Percentiles rank a stretch among this genome's conserved stretches.
Evolutionary conservation across 2,888 invertebrate species (phyloP).

Genomic region (Drosophila rellima): DNA sequence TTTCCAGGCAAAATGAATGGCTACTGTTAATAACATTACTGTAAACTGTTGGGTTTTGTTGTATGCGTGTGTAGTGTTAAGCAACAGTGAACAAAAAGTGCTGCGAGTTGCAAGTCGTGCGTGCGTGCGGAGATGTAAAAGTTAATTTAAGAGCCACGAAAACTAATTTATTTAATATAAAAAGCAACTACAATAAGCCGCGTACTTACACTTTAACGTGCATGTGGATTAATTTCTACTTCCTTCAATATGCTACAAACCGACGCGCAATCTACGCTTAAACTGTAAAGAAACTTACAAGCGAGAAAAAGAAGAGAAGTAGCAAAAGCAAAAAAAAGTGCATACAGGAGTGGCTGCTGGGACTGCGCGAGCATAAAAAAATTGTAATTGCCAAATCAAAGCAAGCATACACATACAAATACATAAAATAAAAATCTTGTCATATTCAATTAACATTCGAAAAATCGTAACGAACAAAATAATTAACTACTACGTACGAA

Average conservation of each 20-base stretch:
- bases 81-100: constrained; percentile 51
- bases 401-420: constrained; percentile 35
- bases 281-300: constrained; percentile 35
- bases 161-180: constrained; percentile 61
- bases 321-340: constrained; percentile 61
- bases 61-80: constrained; percentile 27
- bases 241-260: constrained; percentile 43
- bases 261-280: constrained; percentile 42
- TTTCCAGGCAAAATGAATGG: constrained; percentile 1
- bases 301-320: constrained; percentile 43
- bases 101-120: constrained; percentile 55
- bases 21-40: constrained; percentile 11
- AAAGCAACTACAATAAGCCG: constrained; percentile 35
- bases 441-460: constrained; percentile 43
- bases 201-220: constrained; percentile 28
- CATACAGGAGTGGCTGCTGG: constrained; percentile 71
- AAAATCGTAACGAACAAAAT: constrained; percentile 43
- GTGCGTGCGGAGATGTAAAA: constrained; percentile 44
- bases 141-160: constrained; percentile 58
- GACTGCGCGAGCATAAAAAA: constrained; percentile 52
- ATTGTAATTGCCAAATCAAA: constrained; percentile 52
- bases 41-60: constrained; percentile 6
- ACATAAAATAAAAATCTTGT: constrained; percentile 42
- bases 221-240: constrained; percentile 25
- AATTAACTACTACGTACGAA: constrained; percentile 48